phyloP scores from a whole-genome alignment of 2,113 vertebrate species.

The Azemiops feae region DNA sequence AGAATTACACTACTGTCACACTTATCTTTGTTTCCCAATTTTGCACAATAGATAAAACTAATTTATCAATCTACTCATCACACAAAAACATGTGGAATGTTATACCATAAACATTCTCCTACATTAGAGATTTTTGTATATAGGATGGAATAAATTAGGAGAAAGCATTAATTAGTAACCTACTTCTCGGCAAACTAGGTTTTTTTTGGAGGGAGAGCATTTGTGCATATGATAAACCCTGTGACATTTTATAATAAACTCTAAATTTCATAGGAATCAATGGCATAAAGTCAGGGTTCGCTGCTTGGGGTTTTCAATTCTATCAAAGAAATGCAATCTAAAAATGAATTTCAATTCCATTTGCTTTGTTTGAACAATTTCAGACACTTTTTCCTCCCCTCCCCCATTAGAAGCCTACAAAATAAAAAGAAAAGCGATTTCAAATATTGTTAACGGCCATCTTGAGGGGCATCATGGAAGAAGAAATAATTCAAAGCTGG shows the following conservation, averaged over 20 bases:
- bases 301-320: neutral
- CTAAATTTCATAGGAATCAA: neutral
- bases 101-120: neutral
- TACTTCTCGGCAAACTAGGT: too few relatives aligned
- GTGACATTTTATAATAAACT: neutral
- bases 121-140: neutral
- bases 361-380: constrained; percentile 45
- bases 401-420: neutral
- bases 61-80: neutral
- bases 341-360: neutral
- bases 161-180: neutral
- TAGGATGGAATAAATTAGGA: neutral
- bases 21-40: neutral
- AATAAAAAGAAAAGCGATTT: neutral
- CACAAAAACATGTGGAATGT: neutral
- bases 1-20: neutral
- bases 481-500: neutral
- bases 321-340: neutral
- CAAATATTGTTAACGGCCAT: neutral
- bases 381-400: constrained; percentile 64
- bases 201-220: neutral
- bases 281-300: too few relatives aligned
- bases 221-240: neutral
- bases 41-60: neutral
- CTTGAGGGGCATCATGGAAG: neutral